Base-by-base conservation (phyloP, 2,797 vertebrate species). In the Syncerus caffer region DNA sequence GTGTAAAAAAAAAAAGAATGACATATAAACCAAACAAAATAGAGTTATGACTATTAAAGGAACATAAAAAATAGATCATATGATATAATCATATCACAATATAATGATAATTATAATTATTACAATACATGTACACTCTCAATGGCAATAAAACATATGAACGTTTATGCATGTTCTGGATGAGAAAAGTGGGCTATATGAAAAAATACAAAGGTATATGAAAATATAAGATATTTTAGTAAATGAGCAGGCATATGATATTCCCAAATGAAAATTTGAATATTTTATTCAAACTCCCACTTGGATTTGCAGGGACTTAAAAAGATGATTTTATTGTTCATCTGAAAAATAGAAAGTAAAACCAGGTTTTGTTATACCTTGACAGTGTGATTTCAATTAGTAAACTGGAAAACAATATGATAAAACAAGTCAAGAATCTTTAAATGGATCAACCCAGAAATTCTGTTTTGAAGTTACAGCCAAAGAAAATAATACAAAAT, bases 401-500 rank as follows among this genome's bases (percentile, higher is more conserved):
- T 51, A 95, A 89, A 91, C 93, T 95, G n/a, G 55, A 93, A 93
- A 93, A 57, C 11, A 85, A 93, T 5, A 19, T 64, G 34, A 88
- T 57, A 88, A 83, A 84, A 47, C 21, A 82, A 93, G 50, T 88
- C 38, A 90, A 29, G 38, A 67, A 38, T 42, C 38, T 89, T 95
- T 93, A 47, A 57, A 91, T 85, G 27, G 19, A 88, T 86, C 64
- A 82, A 74, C 47, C n/a, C 53, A 88, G 25, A 92, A 97, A 60
- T 86, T 90, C 17, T 17, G 91, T 50, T 89, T 85, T 38, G 15
- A 27, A 86, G 16, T 89, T 45, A 42, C 47, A 84, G 47, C 21
- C 55, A 80, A 95, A 90, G 50, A 62, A 95, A 92, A 88, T 50
- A 64, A 94, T 58, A 86, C 38, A 92, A 96, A 97, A 89, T 82